Evolutionary conservation across 1,140 invertebrate species (phyloP).

Genomic region (Leptonema lineaticorne): DNA sequence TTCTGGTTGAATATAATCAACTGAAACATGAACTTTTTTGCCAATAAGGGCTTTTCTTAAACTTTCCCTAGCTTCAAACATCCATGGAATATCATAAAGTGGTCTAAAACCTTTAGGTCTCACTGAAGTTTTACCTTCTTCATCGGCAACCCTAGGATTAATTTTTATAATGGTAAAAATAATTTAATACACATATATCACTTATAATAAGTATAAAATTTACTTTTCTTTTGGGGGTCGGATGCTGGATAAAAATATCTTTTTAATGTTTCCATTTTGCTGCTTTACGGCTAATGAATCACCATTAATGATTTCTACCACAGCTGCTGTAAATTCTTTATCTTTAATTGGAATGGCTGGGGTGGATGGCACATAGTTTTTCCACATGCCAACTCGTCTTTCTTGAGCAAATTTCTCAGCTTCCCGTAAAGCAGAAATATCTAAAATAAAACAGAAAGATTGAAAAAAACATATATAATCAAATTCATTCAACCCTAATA

Average conservation of each 20-base stretch:
- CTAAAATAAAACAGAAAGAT: conserved; percentile 47
- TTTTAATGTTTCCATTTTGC: conserved; percentile 77
- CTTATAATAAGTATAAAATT: conserved; percentile 36
- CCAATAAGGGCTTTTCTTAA: conserved; percentile 94
- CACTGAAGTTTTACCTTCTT: conserved; percentile 63
- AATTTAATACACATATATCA: background rate
- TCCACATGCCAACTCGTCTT: conserved; percentile 83
- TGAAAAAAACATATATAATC: conserved; percentile 16
- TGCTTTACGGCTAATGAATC: conserved; percentile 88
- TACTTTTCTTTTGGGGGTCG: conserved; percentile 80
- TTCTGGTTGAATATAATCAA: conserved; percentile 96
- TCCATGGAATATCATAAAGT: conserved; percentile 96
- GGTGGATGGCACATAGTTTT: conserved; percentile 71
- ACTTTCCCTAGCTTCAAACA: conserved; percentile 98
- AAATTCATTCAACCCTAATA: too few species aligned
- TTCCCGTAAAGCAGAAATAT: conserved; percentile 79
- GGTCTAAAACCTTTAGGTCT: conserved; percentile 73
- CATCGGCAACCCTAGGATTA: conserved; percentile 51
- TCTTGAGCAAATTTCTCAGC: conserved; percentile 89
- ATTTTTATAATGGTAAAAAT: background rate
- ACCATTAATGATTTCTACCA: conserved; percentile 91
- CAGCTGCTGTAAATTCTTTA: conserved; percentile 82
- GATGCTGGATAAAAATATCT: conserved; percentile 95
- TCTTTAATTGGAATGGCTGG: conserved; percentile 73
- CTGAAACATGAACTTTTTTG: conserved; percentile 89